A percentile compares a stretch with the other conserved stretches of the same genome.
phyloP scores from a whole-genome alignment of 1,140 invertebrate species.

The Colletes latitarsis region DNA sequence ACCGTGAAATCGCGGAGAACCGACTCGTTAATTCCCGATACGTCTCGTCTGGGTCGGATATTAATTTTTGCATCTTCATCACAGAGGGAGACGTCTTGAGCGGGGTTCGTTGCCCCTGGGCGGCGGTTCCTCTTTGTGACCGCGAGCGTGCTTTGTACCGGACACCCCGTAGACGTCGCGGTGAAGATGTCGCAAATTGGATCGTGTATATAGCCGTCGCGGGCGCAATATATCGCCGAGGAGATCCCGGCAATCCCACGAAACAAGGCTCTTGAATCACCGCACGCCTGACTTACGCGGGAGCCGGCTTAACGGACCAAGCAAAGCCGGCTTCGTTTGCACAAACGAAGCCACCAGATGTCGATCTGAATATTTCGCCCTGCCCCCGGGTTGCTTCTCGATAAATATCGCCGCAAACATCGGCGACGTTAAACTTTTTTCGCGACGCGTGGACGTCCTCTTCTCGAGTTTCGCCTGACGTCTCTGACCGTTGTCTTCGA shows the following conservation, averaged over 20 bases:
- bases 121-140: conserved; percentile 28
- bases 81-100: background rate
- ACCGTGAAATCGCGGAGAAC: background rate
- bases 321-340: conserved; percentile 65
- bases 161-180: conserved; percentile 43
- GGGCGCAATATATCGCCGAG: conserved; percentile 46
- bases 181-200: conserved; percentile 68
- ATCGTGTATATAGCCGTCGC: conserved; percentile 51
- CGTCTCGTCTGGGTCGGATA: background rate
- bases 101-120: conserved; percentile 13
- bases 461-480: background rate
- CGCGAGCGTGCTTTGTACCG: conserved; percentile 32
- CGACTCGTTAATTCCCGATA: conserved; percentile 31
- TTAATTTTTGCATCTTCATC: conserved; percentile 36
- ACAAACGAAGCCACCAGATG: conserved; percentile 78
- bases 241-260: conserved; percentile 76
- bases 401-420: conserved; percentile 26
- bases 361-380: conserved; percentile 79
- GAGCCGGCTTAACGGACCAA: conserved; percentile 79
- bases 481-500: background rate
- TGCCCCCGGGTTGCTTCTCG: conserved; percentile 1
- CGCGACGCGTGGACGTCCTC: background rate
- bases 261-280: conserved; percentile 79
- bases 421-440: background rate
- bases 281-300: conserved; percentile 79